Percentiles rank a stretch among this genome's conserved stretches.
Evolutionary conservation across 2,113 vertebrate genomes (phyloP).

Genomic region (Catharus bicknelli): DNA sequence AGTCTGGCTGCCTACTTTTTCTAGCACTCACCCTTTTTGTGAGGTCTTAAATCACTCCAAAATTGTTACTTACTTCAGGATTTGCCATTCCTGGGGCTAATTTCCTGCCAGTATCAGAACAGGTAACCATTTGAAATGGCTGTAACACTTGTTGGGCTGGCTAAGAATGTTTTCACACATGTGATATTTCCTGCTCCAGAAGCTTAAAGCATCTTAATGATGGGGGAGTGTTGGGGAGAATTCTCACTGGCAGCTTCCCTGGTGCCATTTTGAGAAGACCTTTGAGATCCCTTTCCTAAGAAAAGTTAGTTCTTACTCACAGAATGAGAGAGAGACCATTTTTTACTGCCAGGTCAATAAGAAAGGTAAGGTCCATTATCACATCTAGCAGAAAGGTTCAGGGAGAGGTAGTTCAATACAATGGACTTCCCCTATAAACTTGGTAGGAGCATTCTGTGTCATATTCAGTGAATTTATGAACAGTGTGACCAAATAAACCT

Average conservation of each 20-base stretch:
- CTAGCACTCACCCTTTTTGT: neutral
- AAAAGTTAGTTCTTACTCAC: neutral
- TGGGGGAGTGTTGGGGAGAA: neutral
- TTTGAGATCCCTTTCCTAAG: neutral
- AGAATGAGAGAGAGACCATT: neutral
- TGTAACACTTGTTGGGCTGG: neutral
- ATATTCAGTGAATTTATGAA: neutral
- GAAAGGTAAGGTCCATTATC: neutral
- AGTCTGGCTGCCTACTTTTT: neutral
- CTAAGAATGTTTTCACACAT: neutral
- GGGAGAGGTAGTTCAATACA: neutral
- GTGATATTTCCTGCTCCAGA: neutral
- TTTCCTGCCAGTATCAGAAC: neutral
- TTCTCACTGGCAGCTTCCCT: neutral
- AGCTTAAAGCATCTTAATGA: neutral
- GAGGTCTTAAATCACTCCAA: neutral
- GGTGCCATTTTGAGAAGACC: neutral
- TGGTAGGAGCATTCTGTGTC: rapidly evolving
- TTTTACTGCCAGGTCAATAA: neutral
- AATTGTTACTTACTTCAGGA: neutral
- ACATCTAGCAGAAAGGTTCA: neutral
- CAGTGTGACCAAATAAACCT: neutral
- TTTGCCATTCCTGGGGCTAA: neutral
- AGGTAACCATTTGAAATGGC: neutral
- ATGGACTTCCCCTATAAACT: neutral